Conservation (phyloP, 2,797 vertebrate species). For the Iguana delicatissima region DNA sequence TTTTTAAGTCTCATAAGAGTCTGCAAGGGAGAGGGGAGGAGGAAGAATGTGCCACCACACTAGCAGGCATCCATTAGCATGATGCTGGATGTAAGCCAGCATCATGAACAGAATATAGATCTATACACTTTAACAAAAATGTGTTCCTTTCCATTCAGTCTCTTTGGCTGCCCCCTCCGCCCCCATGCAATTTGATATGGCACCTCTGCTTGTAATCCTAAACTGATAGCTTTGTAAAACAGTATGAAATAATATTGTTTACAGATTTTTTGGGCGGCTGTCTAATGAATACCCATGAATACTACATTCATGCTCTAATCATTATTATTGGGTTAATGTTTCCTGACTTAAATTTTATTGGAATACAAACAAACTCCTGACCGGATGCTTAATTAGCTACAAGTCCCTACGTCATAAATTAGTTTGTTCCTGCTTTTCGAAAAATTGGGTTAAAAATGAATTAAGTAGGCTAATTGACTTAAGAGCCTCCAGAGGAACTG, state of each 20-base stretch:
- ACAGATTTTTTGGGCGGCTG: neutral
- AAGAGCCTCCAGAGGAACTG: neutral
- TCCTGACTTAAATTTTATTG: constrained; percentile 36
- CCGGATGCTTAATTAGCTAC: neutral
- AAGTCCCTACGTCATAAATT: neutral
- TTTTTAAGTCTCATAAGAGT: no score
- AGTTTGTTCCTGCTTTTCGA: constrained; percentile 13
- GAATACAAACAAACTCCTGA: neutral
- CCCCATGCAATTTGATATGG: neutral
- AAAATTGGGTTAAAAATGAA: constrained; percentile 18
- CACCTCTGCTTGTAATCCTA: constrained; percentile 4
- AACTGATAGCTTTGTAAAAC: constrained; percentile 28
- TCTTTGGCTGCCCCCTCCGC: neutral
- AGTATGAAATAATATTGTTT: neutral
- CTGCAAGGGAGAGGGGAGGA: neutral
- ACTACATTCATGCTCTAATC: no score
- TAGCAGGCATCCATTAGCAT: neutral
- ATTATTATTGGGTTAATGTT: constrained; percentile 23
- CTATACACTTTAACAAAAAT: neutral
- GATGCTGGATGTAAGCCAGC: neutral
- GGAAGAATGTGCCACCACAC: neutral
- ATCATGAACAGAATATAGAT: neutral
- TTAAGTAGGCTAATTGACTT: constrained; percentile 3
- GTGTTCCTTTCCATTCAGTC: neutral
- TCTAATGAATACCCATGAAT: constrained; percentile 18